Percentiles rank a stretch among this genome's conserved stretches.
These are phyloP conservation scores for Drosophila formosana DNA, from an alignment of 2,888 invertebrate species.

Conservation along the genomic window DNA sequence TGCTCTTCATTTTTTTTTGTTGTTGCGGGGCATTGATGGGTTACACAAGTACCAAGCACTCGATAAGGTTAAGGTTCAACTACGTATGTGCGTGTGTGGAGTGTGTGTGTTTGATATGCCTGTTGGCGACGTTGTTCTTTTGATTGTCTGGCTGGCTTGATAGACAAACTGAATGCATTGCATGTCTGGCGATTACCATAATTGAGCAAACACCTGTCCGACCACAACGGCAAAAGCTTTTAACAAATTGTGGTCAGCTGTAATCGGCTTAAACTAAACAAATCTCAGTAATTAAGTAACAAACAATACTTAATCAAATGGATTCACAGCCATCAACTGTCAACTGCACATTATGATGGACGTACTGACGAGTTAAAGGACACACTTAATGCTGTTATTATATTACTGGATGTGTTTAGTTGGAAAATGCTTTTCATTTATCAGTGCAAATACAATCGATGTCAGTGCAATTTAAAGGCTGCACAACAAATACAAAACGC, in stretches of 20 bases:
- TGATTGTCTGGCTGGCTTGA: conserved; percentile 27
- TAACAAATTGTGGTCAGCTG: conserved; percentile 67
- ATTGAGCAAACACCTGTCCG: conserved; percentile 65
- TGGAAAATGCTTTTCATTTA: conserved; percentile 10
- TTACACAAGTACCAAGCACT: conserved; percentile 44
- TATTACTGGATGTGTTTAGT: not conserved
- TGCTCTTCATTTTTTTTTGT: conserved; percentile 23
- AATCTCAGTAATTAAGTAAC: conserved; percentile 66
- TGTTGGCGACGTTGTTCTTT: conserved; percentile 21
- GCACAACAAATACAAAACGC: not conserved
- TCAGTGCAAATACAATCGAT: conserved; percentile 8
- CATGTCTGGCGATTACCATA: conserved; percentile 61
- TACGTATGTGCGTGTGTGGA: conserved; percentile 2
- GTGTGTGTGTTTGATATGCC: conserved; percentile 31
- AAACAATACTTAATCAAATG: conserved; percentile 50
- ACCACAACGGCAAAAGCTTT: conserved; percentile 57
- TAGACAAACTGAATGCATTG: conserved; percentile 12
- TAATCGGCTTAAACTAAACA: conserved; percentile 76
- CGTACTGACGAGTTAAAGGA: not conserved
- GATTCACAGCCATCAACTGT: conserved; percentile 35
- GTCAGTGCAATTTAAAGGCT: conserved; percentile 4
- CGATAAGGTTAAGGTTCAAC: conserved; percentile 60
- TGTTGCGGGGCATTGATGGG: conserved; percentile 45
- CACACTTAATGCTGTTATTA: conserved; percentile 9
- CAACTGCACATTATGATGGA: conserved; percentile 19